Conservation (phyloP, 1,140 invertebrate species). For the Anthonomus grandis region DNA sequence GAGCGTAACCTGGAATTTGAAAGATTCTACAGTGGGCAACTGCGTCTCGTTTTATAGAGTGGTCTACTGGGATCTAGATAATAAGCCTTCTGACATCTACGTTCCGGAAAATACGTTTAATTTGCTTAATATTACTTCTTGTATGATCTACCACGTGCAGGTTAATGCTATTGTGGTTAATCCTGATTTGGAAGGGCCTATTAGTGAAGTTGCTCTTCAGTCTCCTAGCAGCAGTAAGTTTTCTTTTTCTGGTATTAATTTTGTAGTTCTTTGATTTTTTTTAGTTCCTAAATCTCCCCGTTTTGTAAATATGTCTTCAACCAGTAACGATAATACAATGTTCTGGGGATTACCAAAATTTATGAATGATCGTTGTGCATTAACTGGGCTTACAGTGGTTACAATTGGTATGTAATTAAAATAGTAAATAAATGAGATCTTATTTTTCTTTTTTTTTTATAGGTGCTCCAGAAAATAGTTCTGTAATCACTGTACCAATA, state of each 20-base stretch:
- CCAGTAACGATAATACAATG: no score
- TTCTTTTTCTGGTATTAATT: no score
- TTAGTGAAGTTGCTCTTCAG: neutral
- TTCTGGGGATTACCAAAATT: no score
- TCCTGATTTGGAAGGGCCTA: neutral
- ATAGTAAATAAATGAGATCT: neutral
- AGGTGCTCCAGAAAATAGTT: neutral
- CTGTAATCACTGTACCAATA: neutral
- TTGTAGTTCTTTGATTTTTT: no score
- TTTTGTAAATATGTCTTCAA: neutral
- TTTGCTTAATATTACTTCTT: neutral
- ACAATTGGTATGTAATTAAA: no score
- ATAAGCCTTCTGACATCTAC: conserved; percentile 1
- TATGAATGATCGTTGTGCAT: no score
- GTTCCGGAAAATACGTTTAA: neutral
- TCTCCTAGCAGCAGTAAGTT: neutral
- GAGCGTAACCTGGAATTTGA: neutral
- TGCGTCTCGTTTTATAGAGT: conserved; percentile 12
- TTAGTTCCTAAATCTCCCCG: no score
- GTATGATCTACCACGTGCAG: conserved; percentile 9
- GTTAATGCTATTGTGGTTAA: conserved; percentile 9
- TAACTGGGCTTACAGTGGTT: no score
- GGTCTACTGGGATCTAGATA: conserved; percentile 6
- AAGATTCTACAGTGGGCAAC: neutral
- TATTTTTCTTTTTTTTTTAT: neutral